Conservation (phyloP, 2,797 vertebrate species). For the Peromyscus eremicus region DNA sequence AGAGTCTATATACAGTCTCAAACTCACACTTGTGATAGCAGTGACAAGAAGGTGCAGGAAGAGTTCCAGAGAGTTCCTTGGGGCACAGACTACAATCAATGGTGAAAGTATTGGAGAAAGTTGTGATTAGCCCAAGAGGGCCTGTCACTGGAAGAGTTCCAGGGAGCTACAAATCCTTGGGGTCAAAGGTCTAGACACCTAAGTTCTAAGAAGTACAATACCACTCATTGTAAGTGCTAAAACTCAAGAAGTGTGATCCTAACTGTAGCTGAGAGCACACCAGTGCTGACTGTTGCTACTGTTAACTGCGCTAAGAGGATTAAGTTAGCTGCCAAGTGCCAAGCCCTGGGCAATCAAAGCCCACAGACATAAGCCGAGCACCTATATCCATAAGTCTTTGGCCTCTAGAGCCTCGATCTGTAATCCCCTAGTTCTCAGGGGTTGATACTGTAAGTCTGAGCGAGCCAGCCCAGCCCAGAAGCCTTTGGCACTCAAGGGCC, state of each 20-base stretch:
- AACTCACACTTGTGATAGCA: neutral
- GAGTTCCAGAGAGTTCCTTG: neutral
- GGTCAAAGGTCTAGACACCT: neutral
- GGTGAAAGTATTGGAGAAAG: neutral
- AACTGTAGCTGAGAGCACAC: neutral
- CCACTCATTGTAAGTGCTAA: neutral
- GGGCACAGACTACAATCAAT: neutral
- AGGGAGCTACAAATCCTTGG: neutral
- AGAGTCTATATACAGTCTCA: neutral
- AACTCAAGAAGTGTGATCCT: neutral
- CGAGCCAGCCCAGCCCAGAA: neutral
- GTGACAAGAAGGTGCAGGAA: neutral
- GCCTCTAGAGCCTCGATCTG: neutral
- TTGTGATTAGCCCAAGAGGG: neutral
- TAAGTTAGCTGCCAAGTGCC: too few species aligned
- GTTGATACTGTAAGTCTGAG: neutral
- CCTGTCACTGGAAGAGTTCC: neutral
- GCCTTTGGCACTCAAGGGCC: neutral
- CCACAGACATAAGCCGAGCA: neutral
- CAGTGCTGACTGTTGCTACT: neutral
- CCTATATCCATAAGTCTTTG: neutral
- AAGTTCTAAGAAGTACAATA: neutral
- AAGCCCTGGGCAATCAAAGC: neutral
- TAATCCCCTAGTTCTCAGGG: neutral
- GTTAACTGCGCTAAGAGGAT: neutral